phyloP scores from a whole-genome alignment of 2,797 vertebrate genomes.

The Pelodytes ibericus region DNA sequence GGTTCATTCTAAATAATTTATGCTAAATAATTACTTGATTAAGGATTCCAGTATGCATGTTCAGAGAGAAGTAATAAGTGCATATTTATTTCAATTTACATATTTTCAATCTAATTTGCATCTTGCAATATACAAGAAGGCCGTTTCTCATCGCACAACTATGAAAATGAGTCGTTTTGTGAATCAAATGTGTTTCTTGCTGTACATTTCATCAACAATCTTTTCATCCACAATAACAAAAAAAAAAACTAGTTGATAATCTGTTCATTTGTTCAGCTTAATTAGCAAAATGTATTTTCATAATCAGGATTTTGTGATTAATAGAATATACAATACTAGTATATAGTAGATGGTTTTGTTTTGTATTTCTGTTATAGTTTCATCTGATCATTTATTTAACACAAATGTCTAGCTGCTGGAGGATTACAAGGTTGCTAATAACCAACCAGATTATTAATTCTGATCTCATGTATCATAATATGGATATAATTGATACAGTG shows the following conservation, averaged over 20 bases:
- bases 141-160: conserved; percentile 1
- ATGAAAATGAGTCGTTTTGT: conserved; percentile 34
- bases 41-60: conserved; percentile 15
- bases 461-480: too few relatives aligned
- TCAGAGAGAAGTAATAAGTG: conserved; percentile 23
- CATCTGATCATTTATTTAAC: too few relatives aligned
- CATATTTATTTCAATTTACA: conserved; percentile 42
- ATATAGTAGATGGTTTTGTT: too few relatives aligned
- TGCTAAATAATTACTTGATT: conserved; percentile 40
- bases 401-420: too few relatives aligned
- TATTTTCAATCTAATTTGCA: conserved; percentile 34
- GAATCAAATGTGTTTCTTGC: conserved; percentile 39
- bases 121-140: conserved; percentile 11
- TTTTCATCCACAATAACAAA: conserved; percentile 38
- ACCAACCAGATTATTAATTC: too few relatives aligned
- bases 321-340: background rate
- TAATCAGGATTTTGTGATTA: conserved; percentile 21
- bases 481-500: too few relatives aligned
- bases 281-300: conserved; percentile 28
- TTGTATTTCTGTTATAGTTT: too few relatives aligned
- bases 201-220: conserved; percentile 36
- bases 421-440: too few relatives aligned
- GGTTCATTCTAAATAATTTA: conserved; percentile 16
- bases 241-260: conserved; percentile 42
- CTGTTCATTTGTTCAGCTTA: conserved; percentile 34